Evolutionary conservation across 2,888 invertebrate species (phyloP).

Genomic region (Pimpla rufipes): DNA sequence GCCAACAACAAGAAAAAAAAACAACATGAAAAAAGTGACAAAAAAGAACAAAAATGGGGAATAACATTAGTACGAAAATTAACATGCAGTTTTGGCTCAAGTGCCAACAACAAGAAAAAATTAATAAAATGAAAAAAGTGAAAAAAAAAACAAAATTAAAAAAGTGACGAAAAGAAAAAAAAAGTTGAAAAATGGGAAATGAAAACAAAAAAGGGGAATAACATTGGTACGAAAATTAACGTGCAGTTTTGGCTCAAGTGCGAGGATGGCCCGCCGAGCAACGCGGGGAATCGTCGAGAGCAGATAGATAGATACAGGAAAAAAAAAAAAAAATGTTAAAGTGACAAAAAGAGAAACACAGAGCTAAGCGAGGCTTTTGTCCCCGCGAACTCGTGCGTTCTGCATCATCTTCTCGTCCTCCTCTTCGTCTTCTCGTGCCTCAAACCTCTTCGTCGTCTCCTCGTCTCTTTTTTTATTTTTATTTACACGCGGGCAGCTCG

Average conservation of each 20-base stretch:
- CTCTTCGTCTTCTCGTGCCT: neutral
- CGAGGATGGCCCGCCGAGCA: neutral
- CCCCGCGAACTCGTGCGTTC: neutral
- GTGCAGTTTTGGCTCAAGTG: neutral
- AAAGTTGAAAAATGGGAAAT: neutral
- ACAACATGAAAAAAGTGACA: too few relatives aligned
- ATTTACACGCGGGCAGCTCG: constrained; percentile 30
- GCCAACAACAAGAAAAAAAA: neutral
- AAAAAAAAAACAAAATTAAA: constrained; percentile 4
- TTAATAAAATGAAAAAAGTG: neutral
- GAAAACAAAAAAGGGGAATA: neutral
- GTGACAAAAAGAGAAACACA: neutral
- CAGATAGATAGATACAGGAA: neutral
- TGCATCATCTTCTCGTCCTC: constrained; percentile 26
- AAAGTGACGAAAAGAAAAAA: neutral
- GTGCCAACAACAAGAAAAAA: neutral
- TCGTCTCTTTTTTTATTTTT: constrained; percentile 27
- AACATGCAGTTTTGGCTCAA: neutral
- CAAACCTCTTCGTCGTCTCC: neutral
- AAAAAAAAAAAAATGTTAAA: neutral
- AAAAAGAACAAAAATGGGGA: neutral
- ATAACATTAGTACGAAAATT: neutral
- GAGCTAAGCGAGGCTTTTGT: constrained; percentile 7
- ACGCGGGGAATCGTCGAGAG: neutral
- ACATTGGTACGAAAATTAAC: neutral